Evolutionary conservation across 2,113 vertebrate species (phyloP).

Genomic region (Notothenia rossii): DNA sequence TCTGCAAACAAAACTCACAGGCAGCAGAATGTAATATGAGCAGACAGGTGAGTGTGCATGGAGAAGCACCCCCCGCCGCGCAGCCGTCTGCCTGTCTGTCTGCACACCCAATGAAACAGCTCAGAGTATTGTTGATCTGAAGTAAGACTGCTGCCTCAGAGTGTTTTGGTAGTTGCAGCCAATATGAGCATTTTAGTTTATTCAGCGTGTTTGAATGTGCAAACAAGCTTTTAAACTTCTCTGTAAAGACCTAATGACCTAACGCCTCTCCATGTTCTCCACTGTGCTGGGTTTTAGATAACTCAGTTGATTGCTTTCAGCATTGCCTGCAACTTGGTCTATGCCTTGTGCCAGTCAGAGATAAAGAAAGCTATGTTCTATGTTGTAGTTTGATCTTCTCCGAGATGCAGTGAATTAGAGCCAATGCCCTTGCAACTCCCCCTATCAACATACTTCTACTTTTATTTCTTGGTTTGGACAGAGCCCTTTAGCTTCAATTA

Average conservation of each 20-base stretch:
- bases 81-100: slow-evolving; percentile 55
- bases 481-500: too few relatives aligned
- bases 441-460: not conserved
- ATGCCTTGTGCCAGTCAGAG: slow-evolving; percentile 22
- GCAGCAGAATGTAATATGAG: slow-evolving; percentile 52
- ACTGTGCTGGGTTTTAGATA: slow-evolving; percentile 28
- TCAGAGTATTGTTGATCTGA: slow-evolving; percentile 37
- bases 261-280: slow-evolving; percentile 21
- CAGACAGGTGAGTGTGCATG: slow-evolving; percentile 58
- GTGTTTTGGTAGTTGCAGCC: not conserved
- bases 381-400: slow-evolving; percentile 9
- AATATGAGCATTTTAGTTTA: not conserved
- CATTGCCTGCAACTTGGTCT: slow-evolving; percentile 5
- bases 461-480: not conserved
- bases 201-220: not conserved
- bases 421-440: not conserved
- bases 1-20: slow-evolving; percentile 33
- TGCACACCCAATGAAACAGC: slow-evolving; percentile 10
- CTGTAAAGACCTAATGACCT: slow-evolving; percentile 34
- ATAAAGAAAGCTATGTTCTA: slow-evolving; percentile 27
- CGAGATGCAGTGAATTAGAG: not conserved
- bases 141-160: slow-evolving; percentile 16
- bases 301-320: slow-evolving; percentile 29
- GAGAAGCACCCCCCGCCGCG: slow-evolving; percentile 40
- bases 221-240: slow-evolving; percentile 35